Base-by-base conservation (phyloP, 64 coral and sea anemone species). In the Stichodactyla helianthus region DNA sequence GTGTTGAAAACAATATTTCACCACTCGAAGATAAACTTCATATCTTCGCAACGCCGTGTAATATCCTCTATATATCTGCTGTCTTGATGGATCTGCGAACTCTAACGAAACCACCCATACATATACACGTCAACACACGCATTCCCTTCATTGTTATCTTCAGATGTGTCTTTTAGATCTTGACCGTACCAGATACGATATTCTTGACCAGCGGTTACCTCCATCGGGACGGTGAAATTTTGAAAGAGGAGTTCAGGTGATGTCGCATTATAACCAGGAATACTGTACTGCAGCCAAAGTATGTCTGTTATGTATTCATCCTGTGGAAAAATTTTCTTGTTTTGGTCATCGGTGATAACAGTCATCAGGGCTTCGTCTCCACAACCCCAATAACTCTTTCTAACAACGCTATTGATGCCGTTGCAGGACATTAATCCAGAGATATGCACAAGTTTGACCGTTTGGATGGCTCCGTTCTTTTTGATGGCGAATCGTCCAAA, bases 181-280 rank as follows among this genome's bases (percentile, higher is more conserved):
- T 86, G 16, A 18, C 84, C 84, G 17, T 44, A 86, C 84, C 84
- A 86, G 10, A 86, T 31, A 50, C 84, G 44, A 60, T 22, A 86
- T 19, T 65, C 56, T 51, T 86, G 84, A 86, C 59, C 58, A 63
- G 59, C 57, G 59, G 84, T 51, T 1, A 86, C 84, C 14, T 27
- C 14, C 4, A 86, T 65, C 17, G 60, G 84, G 14, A 5, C 7
- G 0, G 53, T 13, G 18, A 55, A 57, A 2, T 20, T 5, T 19
- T 50, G 51, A 5, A 86, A 86, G n/a, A 50, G 14, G 4, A 86
- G 9, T 19, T 86, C 84, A 27, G 77, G 9, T 4, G 84, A 86
- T 5, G 8, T 65, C 19, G 15, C 14, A 19, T 67, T 52, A 7
- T 52, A 31, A 6, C 61, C 61, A 7, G 19, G 28, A 19, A 86